Evolutionary conservation across 1,140 invertebrate species (phyloP), one percentile per base, ranked within the genome.

Genomic region (Papilio machaon): DNA sequence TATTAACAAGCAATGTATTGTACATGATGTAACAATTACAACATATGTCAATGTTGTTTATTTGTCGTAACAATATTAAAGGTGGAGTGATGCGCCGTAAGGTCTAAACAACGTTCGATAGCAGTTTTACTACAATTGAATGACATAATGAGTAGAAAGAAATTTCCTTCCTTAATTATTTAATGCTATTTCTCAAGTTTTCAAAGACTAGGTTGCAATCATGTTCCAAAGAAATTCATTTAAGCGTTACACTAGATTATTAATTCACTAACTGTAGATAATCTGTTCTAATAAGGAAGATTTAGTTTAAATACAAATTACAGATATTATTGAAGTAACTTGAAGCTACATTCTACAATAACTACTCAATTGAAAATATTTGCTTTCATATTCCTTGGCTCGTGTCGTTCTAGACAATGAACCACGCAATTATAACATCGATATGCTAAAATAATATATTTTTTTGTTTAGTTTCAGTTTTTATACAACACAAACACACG

Each of bases 1-100:
- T 52, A 47, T 75, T 75, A 75, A 75, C 73, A 75, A 75, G 73
- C 46, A 49, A 75, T n/a, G n/a, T n/a, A n/a, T n/a, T 75, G 73
- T 49, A 75, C 4, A 67, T 67, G 64, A 67, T 35, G 64, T 67
- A 67, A 75, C 13, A 46, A 49, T 75, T 75, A 52, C 73, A 19
- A 75, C 73, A 75, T 75, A 75, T 49, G 46, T 75, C 43, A 49
- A 30, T 49, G 43, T 49, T 19, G 19, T 75, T 75, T 49, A 75
- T 49, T 75, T 30, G n/a, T 49, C 19, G 73, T 47, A 75, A 75
- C 46, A 47, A 75, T 49, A 75, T 52, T 47, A 30, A 75, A 46
- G 30, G 64, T 67, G 30, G 17, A 75, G 46, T 52, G 73, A 75
- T 75, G 73, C 19, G 73, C 19, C 46, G 19, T 75, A 13, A 19